phyloP scores from a whole-genome alignment of 1,140 invertebrate genomes.

The Leptestheria dahalacensis region DNA sequence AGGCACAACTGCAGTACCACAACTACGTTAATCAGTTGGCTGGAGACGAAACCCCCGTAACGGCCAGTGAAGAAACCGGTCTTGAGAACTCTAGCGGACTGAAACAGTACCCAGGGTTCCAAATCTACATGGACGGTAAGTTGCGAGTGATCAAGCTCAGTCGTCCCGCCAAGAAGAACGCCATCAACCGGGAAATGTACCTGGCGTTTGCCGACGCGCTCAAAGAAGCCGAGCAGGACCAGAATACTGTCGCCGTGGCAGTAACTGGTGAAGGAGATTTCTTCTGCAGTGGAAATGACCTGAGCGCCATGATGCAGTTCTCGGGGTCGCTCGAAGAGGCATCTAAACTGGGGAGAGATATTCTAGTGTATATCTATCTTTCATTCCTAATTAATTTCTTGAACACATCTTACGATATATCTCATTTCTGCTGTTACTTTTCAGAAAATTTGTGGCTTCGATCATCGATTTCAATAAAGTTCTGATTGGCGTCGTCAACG shows the following conservation, averaged over 20 bases:
- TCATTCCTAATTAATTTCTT: background rate
- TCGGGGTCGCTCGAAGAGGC: constrained; percentile 27
- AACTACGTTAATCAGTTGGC: constrained; percentile 26
- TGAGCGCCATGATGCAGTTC: constrained; percentile 38
- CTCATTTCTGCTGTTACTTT: constrained; percentile 23
- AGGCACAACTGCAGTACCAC: constrained; percentile 27
- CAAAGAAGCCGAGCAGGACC: constrained; percentile 46
- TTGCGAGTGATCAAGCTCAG: constrained; percentile 52
- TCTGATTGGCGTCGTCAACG: constrained; percentile 76
- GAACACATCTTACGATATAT: constrained; percentile 1
- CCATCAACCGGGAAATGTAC: constrained; percentile 37
- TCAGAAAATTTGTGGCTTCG: constrained; percentile 49
- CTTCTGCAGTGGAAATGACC: constrained; percentile 77
- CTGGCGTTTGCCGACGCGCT: constrained; percentile 27
- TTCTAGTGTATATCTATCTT: constrained; percentile 26
- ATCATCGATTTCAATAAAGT: constrained; percentile 82
- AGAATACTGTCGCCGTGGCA: constrained; percentile 42
- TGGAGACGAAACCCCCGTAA: constrained; percentile 11
- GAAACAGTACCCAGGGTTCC: constrained; percentile 16
- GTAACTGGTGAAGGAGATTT: constrained; percentile 62
- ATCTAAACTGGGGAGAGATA: constrained; percentile 28
- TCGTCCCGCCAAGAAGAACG: constrained; percentile 60
- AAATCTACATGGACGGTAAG: constrained; percentile 29
- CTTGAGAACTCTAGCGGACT: background rate
- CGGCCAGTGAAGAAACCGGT: constrained; percentile 15